phyloP scores from a whole-genome alignment of 2,888 invertebrate species.

The Suillia variegata region DNA sequence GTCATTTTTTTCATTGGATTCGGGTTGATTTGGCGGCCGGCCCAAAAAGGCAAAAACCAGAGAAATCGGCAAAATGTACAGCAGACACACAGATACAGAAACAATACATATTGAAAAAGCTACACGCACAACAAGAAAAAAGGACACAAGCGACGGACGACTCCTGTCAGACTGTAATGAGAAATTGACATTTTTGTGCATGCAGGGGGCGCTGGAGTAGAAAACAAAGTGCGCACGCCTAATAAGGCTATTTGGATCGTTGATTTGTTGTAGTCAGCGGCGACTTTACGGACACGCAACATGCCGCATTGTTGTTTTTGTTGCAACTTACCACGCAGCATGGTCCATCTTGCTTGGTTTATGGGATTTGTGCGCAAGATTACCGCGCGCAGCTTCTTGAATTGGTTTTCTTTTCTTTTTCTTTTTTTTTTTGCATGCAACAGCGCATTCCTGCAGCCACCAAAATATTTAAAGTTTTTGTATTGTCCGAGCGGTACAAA shows the following conservation, averaged over 20 bases:
- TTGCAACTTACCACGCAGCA: too few relatives aligned
- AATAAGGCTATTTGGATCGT: constrained; percentile 3
- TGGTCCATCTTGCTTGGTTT: too few relatives aligned
- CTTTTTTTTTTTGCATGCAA: too few relatives aligned
- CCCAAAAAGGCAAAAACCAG: background rate
- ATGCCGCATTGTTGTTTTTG: too few relatives aligned
- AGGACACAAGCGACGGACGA: background rate
- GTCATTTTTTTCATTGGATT: too few relatives aligned
- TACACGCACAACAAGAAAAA: background rate
- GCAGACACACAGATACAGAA: too few relatives aligned
- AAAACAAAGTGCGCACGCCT: background rate
- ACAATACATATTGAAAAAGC: too few relatives aligned
- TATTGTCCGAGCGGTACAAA: background rate
- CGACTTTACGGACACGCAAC: background rate
- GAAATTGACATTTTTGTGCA: background rate
- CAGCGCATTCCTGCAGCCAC: background rate
- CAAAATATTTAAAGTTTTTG: background rate
- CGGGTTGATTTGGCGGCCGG: too few relatives aligned
- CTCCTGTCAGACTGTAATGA: background rate
- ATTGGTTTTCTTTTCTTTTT: too few relatives aligned
- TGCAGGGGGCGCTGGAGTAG: background rate
- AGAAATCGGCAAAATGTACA: too few relatives aligned
- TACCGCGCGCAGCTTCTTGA: too few relatives aligned
- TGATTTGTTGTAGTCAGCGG: background rate
- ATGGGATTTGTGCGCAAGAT: background rate